phyloP scores from a whole-genome alignment of 2,797 vertebrate genomes.

The Poeciliopsis presidionis region DNA sequence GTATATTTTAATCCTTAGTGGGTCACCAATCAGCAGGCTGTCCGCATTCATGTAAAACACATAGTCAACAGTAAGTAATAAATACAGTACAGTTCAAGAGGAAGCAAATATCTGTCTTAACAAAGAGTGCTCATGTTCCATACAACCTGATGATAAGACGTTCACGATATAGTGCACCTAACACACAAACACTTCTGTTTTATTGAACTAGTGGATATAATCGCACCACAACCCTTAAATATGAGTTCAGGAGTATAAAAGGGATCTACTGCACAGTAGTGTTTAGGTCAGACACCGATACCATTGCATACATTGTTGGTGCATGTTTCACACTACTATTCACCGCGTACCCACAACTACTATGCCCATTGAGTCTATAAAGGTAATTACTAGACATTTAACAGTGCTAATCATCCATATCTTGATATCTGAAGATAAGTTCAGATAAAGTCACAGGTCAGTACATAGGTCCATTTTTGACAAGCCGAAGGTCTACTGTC shows the following conservation, averaged over 20 bases:
- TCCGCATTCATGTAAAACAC: slow-evolving; percentile 60
- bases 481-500: slow-evolving; percentile 26
- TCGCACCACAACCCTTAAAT: slow-evolving; percentile 7
- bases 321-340: slow-evolving; percentile 19
- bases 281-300: slow-evolving; percentile 29
- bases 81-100: slow-evolving; percentile 73
- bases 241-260: slow-evolving; percentile 27
- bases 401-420: slow-evolving; percentile 43
- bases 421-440: slow-evolving; percentile 26
- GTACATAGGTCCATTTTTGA: slow-evolving; percentile 65
- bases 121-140: slow-evolving; percentile 48
- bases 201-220: slow-evolving; percentile 15
- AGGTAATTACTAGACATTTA: slow-evolving; percentile 53
- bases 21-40: slow-evolving; percentile 77
- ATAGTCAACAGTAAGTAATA: slow-evolving; percentile 72
- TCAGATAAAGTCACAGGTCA: slow-evolving; percentile 44
- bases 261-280: slow-evolving; percentile 30
- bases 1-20: slow-evolving; percentile 70
- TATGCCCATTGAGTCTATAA: slow-evolving; percentile 35
- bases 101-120: slow-evolving; percentile 57
- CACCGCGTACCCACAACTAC: not conserved
- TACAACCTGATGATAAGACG: slow-evolving; percentile 39
- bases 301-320: slow-evolving; percentile 25
- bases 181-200: slow-evolving; percentile 26
- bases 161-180: slow-evolving; percentile 40